A percentile compares a stretch with the other conserved stretches of the same genome.
Evolutionary conservation across 1,140 invertebrate genomes (phyloP).

Genomic region (Euwallacea similis): DNA sequence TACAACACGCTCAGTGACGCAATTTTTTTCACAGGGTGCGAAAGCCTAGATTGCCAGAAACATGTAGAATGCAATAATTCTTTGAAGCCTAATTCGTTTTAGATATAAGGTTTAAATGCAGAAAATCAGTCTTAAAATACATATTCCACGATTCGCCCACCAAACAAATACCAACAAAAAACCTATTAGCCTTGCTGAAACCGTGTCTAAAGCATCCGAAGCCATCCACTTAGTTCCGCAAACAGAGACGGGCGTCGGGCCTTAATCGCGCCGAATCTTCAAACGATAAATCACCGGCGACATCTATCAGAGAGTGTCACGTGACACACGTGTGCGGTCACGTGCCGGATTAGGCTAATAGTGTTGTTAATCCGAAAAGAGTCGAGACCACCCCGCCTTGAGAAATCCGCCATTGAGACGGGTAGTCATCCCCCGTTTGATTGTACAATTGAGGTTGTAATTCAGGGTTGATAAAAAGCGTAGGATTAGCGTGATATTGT

Average conservation of each 20-base stretch:
- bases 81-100: no score
- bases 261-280: conserved; percentile 34
- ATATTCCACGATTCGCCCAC: no score
- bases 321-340: conserved; percentile 28
- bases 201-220: conserved; percentile 32
- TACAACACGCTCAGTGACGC: no score
- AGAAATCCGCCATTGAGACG: conserved; percentile 14
- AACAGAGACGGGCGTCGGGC: conserved; percentile 32
- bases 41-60: no score
- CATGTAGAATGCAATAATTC: no score
- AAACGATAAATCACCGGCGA: conserved; percentile 38
- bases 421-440: no score
- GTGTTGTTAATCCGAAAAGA: conserved; percentile 44
- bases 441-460: no score
- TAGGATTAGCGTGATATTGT: no score
- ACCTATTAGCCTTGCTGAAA: conserved; percentile 8
- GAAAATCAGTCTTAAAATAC: no score
- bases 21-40: no score
- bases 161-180: neutral
- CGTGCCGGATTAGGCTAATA: conserved; percentile 45
- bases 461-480: no score
- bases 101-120: no score
- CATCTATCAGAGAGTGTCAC: conserved; percentile 39
- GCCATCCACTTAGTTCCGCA: conserved; percentile 41
- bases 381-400: conserved; percentile 40